Percentiles rank a stretch among this genome's conserved stretches.
These are phyloP conservation scores for Limnephilus marmoratus DNA, from an alignment of 2,888 invertebrate genomes.

Conservation along the genomic window DNA sequence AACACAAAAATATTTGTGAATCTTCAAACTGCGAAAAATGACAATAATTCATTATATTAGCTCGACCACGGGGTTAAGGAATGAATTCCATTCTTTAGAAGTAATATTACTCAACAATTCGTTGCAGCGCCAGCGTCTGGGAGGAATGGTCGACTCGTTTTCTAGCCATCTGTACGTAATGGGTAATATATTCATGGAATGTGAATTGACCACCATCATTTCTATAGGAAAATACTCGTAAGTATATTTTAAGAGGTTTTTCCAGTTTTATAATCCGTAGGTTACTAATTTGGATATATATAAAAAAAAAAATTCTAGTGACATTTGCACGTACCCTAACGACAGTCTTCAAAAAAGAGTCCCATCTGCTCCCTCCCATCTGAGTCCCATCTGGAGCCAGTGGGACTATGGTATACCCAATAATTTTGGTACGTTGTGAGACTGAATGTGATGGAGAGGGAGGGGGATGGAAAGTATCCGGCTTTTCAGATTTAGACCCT, in stretches of 20 bases:
- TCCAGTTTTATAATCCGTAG: background rate
- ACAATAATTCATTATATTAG: background rate
- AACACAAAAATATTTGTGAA: background rate
- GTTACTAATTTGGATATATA: background rate
- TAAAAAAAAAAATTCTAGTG: background rate
- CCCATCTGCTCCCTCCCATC: too few relatives aligned
- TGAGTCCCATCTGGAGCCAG: too few relatives aligned
- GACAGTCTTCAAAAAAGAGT: background rate
- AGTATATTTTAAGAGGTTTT: too few relatives aligned
- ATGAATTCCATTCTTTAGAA: background rate
- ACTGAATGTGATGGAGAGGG: too few relatives aligned
- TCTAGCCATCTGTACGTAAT: conserved; percentile 4
- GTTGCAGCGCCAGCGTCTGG: background rate
- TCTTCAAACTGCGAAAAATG: background rate
- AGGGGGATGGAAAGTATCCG: too few relatives aligned
- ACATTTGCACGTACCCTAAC: background rate
- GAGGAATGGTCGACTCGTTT: background rate
- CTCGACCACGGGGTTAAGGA: background rate
- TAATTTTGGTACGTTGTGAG: too few relatives aligned
- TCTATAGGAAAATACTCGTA: background rate
- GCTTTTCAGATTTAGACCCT: too few relatives aligned
- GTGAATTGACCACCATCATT: background rate
- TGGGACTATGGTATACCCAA: too few relatives aligned
- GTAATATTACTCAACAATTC: background rate
- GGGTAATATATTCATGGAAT: background rate